phyloP scores from a whole-genome alignment of 2,797 vertebrate genomes.

The Eidolon dupreanum region DNA sequence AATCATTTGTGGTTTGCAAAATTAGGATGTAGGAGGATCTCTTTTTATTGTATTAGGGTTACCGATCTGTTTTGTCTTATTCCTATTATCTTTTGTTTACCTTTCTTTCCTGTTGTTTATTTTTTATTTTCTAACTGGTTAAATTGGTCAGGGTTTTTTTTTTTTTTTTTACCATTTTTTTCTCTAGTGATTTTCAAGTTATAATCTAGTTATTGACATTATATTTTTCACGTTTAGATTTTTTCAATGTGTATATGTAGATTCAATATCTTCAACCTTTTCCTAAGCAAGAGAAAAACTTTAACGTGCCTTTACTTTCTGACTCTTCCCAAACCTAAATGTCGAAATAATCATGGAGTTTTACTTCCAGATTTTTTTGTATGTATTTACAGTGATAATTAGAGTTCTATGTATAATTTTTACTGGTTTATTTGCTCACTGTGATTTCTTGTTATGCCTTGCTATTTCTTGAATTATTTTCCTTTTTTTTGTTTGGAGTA shows the following conservation, averaged over 20 bases:
- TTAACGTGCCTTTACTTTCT: background rate
- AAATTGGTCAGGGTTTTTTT: background rate
- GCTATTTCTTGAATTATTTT: background rate
- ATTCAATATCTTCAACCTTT: background rate
- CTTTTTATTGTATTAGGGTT: background rate
- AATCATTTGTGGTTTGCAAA: background rate
- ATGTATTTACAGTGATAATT: background rate
- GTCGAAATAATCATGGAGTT: background rate
- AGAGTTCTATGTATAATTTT: background rate
- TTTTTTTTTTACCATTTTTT: background rate
- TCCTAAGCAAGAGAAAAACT: background rate
- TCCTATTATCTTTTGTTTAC: background rate
- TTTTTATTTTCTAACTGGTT: slow-evolving; percentile 39
- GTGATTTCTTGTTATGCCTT: background rate
- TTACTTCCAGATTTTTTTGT: slow-evolving; percentile 23
- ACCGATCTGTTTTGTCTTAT: background rate
- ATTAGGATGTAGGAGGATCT: background rate
- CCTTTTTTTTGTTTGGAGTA: background rate
- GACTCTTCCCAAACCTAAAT: background rate
- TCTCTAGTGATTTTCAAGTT: slow-evolving; percentile 8
- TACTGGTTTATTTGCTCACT: background rate
- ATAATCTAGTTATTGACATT: background rate
- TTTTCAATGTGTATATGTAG: background rate
- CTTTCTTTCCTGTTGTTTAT: background rate
- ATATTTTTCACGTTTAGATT: slow-evolving; percentile 26